A percentile compares a stretch with the other conserved stretches of the same genome.
phyloP scores from a whole-genome alignment of 2,888 invertebrate species.

The Lysandra bellargus region DNA sequence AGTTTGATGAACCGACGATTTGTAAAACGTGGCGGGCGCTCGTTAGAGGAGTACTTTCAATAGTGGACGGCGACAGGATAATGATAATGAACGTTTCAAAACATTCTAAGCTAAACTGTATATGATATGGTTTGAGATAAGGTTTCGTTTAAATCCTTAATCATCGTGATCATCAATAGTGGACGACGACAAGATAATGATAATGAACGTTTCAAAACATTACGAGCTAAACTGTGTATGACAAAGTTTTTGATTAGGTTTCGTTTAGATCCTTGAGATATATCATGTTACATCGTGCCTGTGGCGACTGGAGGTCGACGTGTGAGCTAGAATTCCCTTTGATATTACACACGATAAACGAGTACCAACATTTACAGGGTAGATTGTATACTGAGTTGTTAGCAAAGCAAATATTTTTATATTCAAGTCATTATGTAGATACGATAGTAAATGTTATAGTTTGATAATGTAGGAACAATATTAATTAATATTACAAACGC shows the following conservation, averaged over 20 bases:
- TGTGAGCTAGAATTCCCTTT: constrained; percentile 2
- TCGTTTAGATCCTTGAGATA: background rate
- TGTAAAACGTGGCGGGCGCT: too few species aligned
- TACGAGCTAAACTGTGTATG: background rate
- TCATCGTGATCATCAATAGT: background rate
- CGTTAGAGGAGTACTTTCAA: too few species aligned
- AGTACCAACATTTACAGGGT: background rate
- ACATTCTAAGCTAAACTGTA: background rate
- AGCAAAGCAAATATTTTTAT: background rate
- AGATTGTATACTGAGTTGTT: background rate
- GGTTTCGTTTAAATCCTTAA: background rate
- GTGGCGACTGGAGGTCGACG: background rate
- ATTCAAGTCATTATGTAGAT: background rate
- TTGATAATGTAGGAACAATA: too few species aligned
- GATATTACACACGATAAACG: constrained; percentile 11
- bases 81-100: background rate
- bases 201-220: background rate
- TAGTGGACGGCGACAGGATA: too few species aligned
- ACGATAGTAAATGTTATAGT: background rate
- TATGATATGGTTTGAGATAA: background rate
- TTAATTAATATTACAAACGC: too few species aligned
- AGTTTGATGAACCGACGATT: too few species aligned
- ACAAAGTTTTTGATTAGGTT: constrained; percentile 6
- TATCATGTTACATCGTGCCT: constrained; percentile 3
- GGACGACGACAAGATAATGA: background rate